These are phyloP conservation scores for Catocala sponsa DNA, from an alignment of 2,888 invertebrate genomes.

Conservation along the genomic window DNA sequence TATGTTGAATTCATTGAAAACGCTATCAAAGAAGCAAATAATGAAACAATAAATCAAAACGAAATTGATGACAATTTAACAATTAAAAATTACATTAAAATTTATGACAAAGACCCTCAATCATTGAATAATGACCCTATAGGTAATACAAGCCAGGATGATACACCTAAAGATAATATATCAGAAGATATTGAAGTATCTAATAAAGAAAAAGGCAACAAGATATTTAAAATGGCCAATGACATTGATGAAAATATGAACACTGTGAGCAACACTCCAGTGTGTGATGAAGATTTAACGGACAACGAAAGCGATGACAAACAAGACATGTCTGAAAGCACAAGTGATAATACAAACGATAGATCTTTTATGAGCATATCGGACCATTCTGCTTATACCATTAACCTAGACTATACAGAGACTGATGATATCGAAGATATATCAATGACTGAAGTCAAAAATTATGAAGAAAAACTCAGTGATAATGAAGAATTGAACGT, in stretches of 20 bases:
- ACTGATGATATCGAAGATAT: conserved; percentile 1
- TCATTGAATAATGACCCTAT: not conserved
- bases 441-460: not conserved
- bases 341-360: not conserved
- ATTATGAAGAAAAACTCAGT: not conserved
- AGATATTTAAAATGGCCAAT: not conserved
- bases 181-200: not conserved
- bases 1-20: too few species aligned
- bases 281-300: not conserved
- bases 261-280: not conserved
- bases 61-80: not conserved
- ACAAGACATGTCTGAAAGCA: not conserved
- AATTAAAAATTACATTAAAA: not conserved
- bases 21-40: too few species aligned
- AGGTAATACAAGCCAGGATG: not conserved
- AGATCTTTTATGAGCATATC: conserved; percentile 7
- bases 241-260: not conserved
- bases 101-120: too few species aligned
- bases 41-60: too few species aligned
- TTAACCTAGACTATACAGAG: conserved; percentile 7
- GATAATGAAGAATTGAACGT: not conserved
- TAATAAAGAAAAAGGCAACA: not conserved
- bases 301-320: not conserved
- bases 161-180: not conserved
- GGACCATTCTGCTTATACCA: not conserved